Base-by-base conservation (phyloP, 2,797 vertebrate species). In the Anguilla anguilla region DNA sequence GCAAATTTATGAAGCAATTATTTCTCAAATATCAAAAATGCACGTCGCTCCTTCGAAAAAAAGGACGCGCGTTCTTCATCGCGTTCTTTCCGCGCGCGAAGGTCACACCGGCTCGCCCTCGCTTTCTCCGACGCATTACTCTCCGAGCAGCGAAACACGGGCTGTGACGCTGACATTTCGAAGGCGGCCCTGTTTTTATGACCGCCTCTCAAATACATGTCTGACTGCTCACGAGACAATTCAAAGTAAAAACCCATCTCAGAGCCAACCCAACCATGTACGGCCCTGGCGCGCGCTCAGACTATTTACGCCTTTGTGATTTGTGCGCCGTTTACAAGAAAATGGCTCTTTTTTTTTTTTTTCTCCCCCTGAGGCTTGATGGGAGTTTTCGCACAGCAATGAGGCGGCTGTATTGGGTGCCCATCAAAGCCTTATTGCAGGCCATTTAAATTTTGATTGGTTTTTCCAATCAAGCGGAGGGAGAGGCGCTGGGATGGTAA, bases 401-500 rank as follows among this genome's bases (percentile, higher is more conserved):
- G 86, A 72, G 86, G 89, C 87, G 9, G 77, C 22, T 49, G 88
- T 81, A 85, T 74, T 43, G 86, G 85, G 86, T 85, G 59, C 87
- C 85, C 84, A 87, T 91, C 53, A 79, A 89, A 89, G 85, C 83
- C 87, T 90, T 88, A 86, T 88, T 85, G 84, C 59, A 72, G 87
- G 89, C 86, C 83, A 92, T 90, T 90, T 89, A 55, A 89, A 83
- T 83, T 53, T 83, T 91, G 86, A 91, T 81, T 74, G 87, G 64
- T 89, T 91, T 90, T 91, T 90, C 87, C 88, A 91, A 88, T 92
- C 84, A 90, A 86, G 85, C 53, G 87, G 85, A 89, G 49, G 53
- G 72, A 85, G 77, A 86, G 46, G 89, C 28, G 87, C 89, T 88
- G 85, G 82, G 64, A 89, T 69, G 84, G 31, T n/a, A n/a, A n/a